Percentiles rank a stretch among this genome's conserved stretches.
phyloP scores from a whole-genome alignment of 2,888 invertebrate genomes.

The Tillus elongatus region DNA sequence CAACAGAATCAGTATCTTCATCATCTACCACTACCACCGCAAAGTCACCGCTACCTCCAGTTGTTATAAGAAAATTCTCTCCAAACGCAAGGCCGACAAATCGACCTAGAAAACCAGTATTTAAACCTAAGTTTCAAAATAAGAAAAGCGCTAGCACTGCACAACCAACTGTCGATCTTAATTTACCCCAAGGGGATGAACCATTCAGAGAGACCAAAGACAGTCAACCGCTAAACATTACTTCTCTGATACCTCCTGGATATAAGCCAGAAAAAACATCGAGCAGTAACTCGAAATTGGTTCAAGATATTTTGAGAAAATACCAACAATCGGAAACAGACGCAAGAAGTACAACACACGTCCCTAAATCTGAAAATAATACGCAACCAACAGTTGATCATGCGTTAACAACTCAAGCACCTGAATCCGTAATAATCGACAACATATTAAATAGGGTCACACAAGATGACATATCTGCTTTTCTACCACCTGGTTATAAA shows the following conservation, averaged over 20 bases:
- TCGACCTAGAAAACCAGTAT: constrained; percentile 32
- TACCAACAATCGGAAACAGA: constrained; percentile 14
- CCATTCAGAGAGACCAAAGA: constrained; percentile 26
- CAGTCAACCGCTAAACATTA: constrained; percentile 46
- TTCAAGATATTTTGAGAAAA: constrained; percentile 26
- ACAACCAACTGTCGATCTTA: constrained; percentile 21
- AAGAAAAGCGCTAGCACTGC: constrained; percentile 41
- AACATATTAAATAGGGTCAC: constrained; percentile 44
- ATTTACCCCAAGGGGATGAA: constrained; percentile 33
- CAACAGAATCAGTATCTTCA: constrained; percentile 47
- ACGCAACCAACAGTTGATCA: too few relatives aligned
- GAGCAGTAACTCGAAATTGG: constrained; percentile 24
- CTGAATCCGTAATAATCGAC: too few relatives aligned
- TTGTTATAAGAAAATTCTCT: constrained; percentile 58
- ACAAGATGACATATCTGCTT: constrained; percentile 50
- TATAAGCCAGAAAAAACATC: constrained; percentile 42
- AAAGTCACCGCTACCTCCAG: constrained; percentile 47
- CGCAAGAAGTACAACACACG: constrained; percentile 10
- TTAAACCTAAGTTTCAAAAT: constrained; percentile 43
- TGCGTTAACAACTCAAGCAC: too few relatives aligned
- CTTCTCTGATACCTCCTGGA: constrained; percentile 54
- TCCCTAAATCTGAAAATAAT: neutral
- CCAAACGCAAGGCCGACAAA: constrained; percentile 32
- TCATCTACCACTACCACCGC: constrained; percentile 43
- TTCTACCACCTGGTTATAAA: constrained; percentile 60